Evolutionary conservation across 2,888 invertebrate species (phyloP).

Genomic region (Andrena trimmerana): DNA sequence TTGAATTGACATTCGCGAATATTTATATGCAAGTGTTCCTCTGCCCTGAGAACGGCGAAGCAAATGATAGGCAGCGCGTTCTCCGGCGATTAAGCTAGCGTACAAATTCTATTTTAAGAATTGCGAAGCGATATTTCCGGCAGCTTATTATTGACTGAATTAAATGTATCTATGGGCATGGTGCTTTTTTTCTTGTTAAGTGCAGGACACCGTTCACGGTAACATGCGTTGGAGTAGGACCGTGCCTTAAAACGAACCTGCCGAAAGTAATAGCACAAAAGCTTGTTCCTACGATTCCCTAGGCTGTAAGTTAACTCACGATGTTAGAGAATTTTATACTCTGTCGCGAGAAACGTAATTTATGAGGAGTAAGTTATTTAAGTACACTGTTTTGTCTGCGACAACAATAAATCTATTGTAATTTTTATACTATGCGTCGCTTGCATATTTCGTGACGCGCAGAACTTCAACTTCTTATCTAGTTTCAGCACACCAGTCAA

Average conservation of each 20-base stretch:
- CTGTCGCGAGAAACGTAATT: neutral
- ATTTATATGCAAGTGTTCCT: constrained; percentile 21
- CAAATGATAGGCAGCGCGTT: neutral
- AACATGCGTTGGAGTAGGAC: neutral
- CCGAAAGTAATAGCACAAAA: neutral
- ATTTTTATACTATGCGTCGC: neutral
- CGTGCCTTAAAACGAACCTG: constrained; percentile 28
- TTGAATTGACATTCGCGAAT: neutral
- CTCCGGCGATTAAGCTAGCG: neutral
- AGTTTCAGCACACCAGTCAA: too few species aligned
- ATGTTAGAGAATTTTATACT: constrained; percentile 30
- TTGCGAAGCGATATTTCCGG: neutral
- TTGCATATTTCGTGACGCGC: neutral
- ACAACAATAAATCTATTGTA: constrained; percentile 1
- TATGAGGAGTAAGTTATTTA: neutral
- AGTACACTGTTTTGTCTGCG: neutral
- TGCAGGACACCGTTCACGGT: constrained; percentile 12
- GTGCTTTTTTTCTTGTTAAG: neutral
- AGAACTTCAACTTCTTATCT: too few species aligned
- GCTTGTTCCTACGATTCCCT: constrained; percentile 8
- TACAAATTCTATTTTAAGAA: constrained; percentile 30
- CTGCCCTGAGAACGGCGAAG: neutral
- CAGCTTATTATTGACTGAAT: constrained; percentile 19
- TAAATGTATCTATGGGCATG: neutral
- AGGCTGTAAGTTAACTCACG: neutral